Base-by-base conservation (phyloP, 35 echinoderm and acorn worm genomes). In the Patiria miniata region DNA sequence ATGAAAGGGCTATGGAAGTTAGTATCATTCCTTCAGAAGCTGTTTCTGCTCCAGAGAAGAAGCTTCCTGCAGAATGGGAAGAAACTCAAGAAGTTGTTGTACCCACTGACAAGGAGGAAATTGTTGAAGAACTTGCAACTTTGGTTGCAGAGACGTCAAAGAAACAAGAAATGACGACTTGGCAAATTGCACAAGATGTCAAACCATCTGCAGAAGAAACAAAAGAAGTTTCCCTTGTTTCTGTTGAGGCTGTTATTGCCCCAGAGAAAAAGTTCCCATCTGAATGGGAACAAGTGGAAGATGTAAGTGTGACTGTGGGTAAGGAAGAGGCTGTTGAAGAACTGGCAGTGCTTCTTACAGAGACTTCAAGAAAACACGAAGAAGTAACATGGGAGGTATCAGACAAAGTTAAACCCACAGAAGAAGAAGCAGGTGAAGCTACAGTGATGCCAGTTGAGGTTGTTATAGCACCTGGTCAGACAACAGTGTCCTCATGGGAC, bases 1-100 rank as follows among this genome's bases (percentile, higher is more conserved):
- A 87, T 61, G 94, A 79, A 81, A 59, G n/a, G n/a, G n/a, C 22
- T 52, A 86, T 89, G 79, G 86, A 96, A 61, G 82, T 57, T 17
- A 39, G 51, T 68, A 82, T 92, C 47, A 39, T 96, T 57, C 33
- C 78, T 77, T 40, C 44, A 17, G 82, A 78, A 37, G 50, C 79
- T 51, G 26, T 93, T 57, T 78, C 37, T 52, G 84, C 79, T 21
- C 86, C 90, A n/a, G 55, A 86, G 23, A 86, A 5, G 57, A 76
- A 93, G 0, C 76, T 78, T 6, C 76, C 37, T 0, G 37, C 37
- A 39, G 29, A 36, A 78, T 42, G 52, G 47, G 80, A 55, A 55
- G 22, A 52, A 1, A 83, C 51, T 1, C 51, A 52, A 19, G 80
- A 30, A 51, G 40, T 26, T 55, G 47, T 2, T 54, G 28, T 83